Base-by-base conservation (phyloP, 2,797 vertebrate species). In the Buceros bicornis region DNA sequence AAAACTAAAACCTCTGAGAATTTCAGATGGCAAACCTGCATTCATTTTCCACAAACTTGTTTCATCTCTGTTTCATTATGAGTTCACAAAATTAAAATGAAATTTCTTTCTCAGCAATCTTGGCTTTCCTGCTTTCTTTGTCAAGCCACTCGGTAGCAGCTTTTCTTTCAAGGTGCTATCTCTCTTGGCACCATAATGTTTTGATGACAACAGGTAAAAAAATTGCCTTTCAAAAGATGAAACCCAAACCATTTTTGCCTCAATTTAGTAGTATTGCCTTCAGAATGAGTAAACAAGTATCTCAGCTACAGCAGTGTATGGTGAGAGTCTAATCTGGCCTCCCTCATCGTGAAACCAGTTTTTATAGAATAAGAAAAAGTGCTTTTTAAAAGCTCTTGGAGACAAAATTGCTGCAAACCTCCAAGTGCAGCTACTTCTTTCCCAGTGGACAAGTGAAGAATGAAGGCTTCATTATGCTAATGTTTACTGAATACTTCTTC, bases 201-300 rank as follows among this genome's bases (percentile, higher is more conserved):
- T 82, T 70, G 71, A 67, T 77, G 43, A 28, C 16, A 90, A 33
- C 42, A 61, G 11, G 47, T 14, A 40, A 71, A 87, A 83, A 83
- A 80, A 81, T 21, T 62, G 15, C 8, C 20, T 72, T 78, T 87
- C 15, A 22, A 64, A 77, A 77, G 22, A 60, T 26, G 29, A 65
- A 94, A 95, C 85, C 4, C 20, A 64, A 85, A 84, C 18, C 51
- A 54, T 67, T 80, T 95, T 91, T 84, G 33, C 26, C 56, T 74
- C 33, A n/a, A 7, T 95, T 90, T 61, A 58, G 47, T 53, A 92
- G 56, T 54, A 69, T 54, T 0, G 0, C 43, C 26, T 53, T 35
- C 16, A 47, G 81, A 96, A 92, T 70, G 69, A 71, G 50, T 61
- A 93, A 93, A 19, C 19, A 88, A 77, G 74, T 8, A 64, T 84